Conservation (phyloP, 2,113 vertebrate species). For the Scomber colias region DNA sequence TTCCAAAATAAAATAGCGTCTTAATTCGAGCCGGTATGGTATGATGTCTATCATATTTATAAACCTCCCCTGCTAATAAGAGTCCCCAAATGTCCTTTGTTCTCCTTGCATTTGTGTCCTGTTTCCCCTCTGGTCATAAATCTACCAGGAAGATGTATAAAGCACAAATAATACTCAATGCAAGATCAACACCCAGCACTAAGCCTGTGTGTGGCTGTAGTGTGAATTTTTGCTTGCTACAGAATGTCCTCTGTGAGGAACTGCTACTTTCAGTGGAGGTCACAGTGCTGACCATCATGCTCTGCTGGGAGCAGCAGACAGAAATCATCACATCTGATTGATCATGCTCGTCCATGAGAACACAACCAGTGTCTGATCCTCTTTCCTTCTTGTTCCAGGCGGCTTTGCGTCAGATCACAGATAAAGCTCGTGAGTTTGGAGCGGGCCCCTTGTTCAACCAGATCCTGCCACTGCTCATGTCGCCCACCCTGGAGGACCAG, state of each 20-base stretch:
- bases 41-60: background rate
- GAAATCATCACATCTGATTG: background rate
- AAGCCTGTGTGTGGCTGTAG: constrained; percentile 39
- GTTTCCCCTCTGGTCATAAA: background rate
- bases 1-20: too few relatives aligned
- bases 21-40: too few relatives aligned
- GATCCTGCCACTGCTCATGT: constrained; percentile 98
- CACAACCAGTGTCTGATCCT: background rate
- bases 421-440: constrained; percentile 98
- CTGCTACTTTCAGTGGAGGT: constrained; percentile 45
- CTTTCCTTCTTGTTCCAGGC: constrained; percentile 82
- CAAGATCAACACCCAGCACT: constrained; percentile 58
- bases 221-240: constrained; percentile 59
- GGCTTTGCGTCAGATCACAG: constrained; percentile 96
- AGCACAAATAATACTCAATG: background rate
- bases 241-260: constrained; percentile 1
- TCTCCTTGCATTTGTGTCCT: background rate
- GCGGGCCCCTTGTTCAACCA: constrained; percentile 98
- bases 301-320: constrained; percentile 38
- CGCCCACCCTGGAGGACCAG: constrained; percentile 97
- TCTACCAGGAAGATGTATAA: background rate
- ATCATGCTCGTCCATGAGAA: background rate
- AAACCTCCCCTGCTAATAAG: background rate
- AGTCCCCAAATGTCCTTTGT: background rate
- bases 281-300: background rate